Evolutionary conservation across 1,140 invertebrate genomes (phyloP).

Genomic region (Calephelis nemesis): DNA sequence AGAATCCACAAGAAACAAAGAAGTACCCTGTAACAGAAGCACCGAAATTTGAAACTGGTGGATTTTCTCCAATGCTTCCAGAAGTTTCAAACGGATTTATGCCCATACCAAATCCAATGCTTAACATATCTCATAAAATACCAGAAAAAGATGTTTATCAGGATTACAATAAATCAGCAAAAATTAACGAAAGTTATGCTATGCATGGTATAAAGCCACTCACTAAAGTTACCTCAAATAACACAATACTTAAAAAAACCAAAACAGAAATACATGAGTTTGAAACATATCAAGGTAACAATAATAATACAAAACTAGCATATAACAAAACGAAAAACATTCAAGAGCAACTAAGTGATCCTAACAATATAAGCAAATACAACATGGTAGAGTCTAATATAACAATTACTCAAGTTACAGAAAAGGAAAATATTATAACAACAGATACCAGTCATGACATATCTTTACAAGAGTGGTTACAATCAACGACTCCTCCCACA

Average conservation of each 20-base stretch:
- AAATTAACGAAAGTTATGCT: constrained; percentile 38
- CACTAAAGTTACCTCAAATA: constrained; percentile 42
- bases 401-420: constrained; percentile 63
- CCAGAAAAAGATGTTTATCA: constrained; percentile 26
- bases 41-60: constrained; percentile 85
- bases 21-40: constrained; percentile 75
- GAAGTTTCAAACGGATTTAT: constrained; percentile 84
- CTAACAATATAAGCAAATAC: constrained; percentile 57
- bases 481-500: constrained; percentile 49
- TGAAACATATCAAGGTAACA: constrained; percentile 56
- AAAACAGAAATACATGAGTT: constrained; percentile 70
- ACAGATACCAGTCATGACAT: constrained; percentile 70
- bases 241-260: constrained; percentile 56
- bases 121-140: constrained; percentile 27
- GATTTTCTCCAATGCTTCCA: constrained; percentile 86
- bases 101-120: constrained; percentile 82
- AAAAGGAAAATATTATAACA: constrained; percentile 69
- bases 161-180: constrained; percentile 38
- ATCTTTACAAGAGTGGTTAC: constrained; percentile 61
- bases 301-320: constrained; percentile 62
- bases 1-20: constrained; percentile 57
- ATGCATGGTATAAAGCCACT: constrained; percentile 41
- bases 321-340: constrained; percentile 70
- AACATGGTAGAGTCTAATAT: constrained; percentile 69
- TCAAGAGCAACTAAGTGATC: constrained; percentile 60